phyloP scores from a whole-genome alignment of 2,113 vertebrate genomes.

The Cardinalis cardinalis region DNA sequence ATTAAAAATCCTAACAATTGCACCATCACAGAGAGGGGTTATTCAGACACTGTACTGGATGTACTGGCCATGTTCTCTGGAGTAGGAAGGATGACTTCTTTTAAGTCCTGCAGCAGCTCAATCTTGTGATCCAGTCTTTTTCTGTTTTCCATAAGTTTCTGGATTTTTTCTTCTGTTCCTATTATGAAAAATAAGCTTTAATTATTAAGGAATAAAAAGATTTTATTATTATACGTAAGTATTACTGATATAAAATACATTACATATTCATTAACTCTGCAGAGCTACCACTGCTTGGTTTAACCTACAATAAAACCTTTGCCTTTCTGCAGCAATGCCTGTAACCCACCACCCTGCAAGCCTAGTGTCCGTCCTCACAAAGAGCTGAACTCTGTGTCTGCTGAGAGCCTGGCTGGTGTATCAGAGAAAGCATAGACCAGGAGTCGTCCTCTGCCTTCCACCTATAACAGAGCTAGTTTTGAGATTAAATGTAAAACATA shows the following conservation, averaged over 20 bases:
- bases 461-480: not conserved
- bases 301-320: not conserved
- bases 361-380: not conserved
- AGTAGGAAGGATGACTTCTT: not conserved
- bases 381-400: not conserved
- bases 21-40: not conserved
- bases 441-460: not conserved
- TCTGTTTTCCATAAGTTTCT: slow-evolving; percentile 45
- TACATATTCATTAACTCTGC: not conserved
- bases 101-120: slow-evolving; percentile 56
- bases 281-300: not conserved
- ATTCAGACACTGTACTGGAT: slow-evolving; percentile 16
- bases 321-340: not conserved
- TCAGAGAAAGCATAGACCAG: not conserved
- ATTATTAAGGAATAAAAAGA: not conserved
- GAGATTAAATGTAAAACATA: not conserved
- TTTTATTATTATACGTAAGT: not conserved
- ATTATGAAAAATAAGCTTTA: not conserved
- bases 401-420: too few species aligned
- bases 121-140: slow-evolving; percentile 57
- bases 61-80: not conserved
- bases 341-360: accelerated
- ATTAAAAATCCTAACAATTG: not conserved
- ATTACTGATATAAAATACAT: not conserved
- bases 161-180: slow-evolving; percentile 64